These are phyloP conservation scores for Candoia aspera DNA, from an alignment of 2,113 vertebrate species.

Conservation along the genomic window DNA sequence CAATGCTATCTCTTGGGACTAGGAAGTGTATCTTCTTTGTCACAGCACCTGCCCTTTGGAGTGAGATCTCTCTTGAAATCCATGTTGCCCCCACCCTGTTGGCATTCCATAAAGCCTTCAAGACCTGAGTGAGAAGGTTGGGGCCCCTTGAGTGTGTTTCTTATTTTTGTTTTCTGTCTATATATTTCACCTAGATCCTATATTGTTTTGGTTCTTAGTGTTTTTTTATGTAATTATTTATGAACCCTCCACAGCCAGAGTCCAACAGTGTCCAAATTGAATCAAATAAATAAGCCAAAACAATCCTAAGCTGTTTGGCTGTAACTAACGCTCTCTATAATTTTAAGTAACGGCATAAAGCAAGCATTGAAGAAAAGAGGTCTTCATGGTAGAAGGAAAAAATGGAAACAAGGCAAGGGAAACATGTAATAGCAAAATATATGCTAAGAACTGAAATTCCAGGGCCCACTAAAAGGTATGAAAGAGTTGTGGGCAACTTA, in stretches of 20 bases:
- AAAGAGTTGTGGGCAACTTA: neutral
- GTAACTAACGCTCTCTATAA: neutral
- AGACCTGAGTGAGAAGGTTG: neutral
- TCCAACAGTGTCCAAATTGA: neutral
- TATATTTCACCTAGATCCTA: neutral
- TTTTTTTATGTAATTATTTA: neutral
- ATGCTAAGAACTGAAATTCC: neutral
- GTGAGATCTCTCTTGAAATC: neutral
- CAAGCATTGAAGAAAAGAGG: neutral
- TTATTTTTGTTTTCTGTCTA: neutral
- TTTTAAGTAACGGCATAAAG: neutral
- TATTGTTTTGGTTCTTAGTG: neutral
- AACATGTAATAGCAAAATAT: neutral
- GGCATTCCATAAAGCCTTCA: neutral
- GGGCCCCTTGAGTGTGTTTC: neutral
- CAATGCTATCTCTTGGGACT: neutral
- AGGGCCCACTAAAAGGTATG: neutral
- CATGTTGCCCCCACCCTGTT: neutral
- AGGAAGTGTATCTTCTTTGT: neutral
- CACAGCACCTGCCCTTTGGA: neutral
- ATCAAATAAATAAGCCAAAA: neutral
- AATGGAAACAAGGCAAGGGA: neutral
- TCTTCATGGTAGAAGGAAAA: neutral
- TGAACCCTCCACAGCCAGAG: neutral
- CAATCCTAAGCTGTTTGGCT: neutral